phyloP scores from a whole-genome alignment of 2,113 vertebrate genomes.

The Solenodon paradoxus region DNA sequence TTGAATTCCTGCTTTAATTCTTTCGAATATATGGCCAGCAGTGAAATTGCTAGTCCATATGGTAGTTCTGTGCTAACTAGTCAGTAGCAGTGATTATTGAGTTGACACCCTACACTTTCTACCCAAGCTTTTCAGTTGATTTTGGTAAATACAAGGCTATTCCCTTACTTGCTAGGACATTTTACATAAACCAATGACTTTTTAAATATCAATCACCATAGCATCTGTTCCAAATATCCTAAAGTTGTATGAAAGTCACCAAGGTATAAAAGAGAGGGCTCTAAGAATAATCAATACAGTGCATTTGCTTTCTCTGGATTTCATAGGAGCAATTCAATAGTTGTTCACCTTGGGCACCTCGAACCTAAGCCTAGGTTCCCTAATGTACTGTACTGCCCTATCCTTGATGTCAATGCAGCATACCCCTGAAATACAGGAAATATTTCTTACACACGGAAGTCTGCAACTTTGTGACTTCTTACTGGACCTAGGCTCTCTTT shows the following conservation, averaged over 20 bases:
- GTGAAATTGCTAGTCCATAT: too few species aligned
- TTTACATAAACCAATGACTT: not conserved
- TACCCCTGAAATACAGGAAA: not conserved
- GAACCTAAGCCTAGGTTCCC: not conserved
- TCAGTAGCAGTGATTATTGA: not conserved
- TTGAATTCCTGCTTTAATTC: too few species aligned
- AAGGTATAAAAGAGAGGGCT: too few species aligned
- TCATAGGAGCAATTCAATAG: too few species aligned
- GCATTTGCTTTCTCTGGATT: not conserved
- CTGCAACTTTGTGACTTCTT: not conserved
- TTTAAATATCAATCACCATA: not conserved
- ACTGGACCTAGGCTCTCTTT: not conserved
- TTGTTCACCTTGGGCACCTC: not conserved
- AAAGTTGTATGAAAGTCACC: not conserved
- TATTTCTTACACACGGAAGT: not conserved
- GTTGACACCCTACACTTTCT: not conserved
- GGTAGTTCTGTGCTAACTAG: not conserved
- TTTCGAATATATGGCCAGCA: too few species aligned
- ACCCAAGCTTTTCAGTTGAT: not conserved
- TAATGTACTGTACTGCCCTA: not conserved
- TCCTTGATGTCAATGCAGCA: not conserved
- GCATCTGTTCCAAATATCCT: not conserved
- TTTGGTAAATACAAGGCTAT: not conserved
- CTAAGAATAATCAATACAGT: too few species aligned
- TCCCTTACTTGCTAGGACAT: not conserved